Evolutionary conservation across 2,797 vertebrate genomes (phyloP).

Genomic region (Cossypha dichroa): DNA sequence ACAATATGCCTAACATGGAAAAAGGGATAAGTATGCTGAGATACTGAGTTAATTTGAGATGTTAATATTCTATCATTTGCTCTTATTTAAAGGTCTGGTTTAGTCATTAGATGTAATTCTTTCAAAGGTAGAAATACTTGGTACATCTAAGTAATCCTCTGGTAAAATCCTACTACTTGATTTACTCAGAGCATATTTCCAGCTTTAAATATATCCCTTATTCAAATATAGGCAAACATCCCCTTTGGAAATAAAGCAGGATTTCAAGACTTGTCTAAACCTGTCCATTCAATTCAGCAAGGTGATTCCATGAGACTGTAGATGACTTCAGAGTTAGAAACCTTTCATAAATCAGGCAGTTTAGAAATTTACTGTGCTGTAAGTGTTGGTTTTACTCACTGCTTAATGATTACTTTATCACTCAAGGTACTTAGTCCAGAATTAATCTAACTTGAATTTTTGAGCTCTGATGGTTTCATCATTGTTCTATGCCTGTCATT

Average conservation of each 20-base stretch:
- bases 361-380: neutral
- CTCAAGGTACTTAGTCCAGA: neutral
- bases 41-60: neutral
- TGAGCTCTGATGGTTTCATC: neutral
- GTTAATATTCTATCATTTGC: neutral
- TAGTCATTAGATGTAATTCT: neutral
- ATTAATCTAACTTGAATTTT: neutral
- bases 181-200: neutral
- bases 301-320: neutral
- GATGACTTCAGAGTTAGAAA: neutral
- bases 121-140: neutral
- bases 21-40: neutral
- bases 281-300: neutral
- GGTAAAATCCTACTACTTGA: neutral
- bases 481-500: neutral
- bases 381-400: neutral
- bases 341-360: neutral
- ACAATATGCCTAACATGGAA: accelerated
- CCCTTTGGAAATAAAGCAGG: neutral
- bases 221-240: neutral
- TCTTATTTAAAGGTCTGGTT: neutral
- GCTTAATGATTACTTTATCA: neutral
- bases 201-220: neutral
- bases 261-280: neutral
- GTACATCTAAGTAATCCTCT: neutral